Conservation (phyloP, 2,113 vertebrate genomes). For the Thryonomys swinderianus region DNA sequence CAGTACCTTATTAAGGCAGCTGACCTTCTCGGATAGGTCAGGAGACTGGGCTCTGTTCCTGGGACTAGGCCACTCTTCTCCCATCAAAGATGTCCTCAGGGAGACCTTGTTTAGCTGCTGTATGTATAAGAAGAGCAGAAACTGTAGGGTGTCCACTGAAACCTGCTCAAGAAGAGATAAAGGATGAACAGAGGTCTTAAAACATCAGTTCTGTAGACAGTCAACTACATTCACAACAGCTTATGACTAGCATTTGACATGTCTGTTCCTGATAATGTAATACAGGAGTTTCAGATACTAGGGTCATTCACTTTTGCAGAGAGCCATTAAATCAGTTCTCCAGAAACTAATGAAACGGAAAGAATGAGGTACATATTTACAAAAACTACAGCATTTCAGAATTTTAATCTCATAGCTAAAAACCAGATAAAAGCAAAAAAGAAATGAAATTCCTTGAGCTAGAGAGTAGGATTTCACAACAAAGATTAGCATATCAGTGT, state of each 20-base stretch:
- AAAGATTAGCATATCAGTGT: not conserved
- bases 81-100: conserved; percentile 93
- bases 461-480: not conserved
- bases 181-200: conserved; percentile 19
- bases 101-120: conserved; percentile 96
- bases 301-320: not conserved
- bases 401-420: conserved; percentile 23
- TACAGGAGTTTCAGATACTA: not conserved
- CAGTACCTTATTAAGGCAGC: conserved; percentile 92
- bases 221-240: conserved; percentile 1
- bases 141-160: conserved; percentile 95
- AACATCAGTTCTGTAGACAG: not conserved
- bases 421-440: not conserved
- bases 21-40: conserved; percentile 88
- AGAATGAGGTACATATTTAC: conserved; percentile 4
- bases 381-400: conserved; percentile 35
- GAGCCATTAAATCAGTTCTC: not conserved
- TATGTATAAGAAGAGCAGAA: conserved; percentile 96
- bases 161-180: conserved; percentile 85
- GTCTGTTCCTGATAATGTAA: not conserved
- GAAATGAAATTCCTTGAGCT: not conserved
- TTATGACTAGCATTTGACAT: not conserved
- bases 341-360: conserved; percentile 23
- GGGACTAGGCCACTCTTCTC: conserved; percentile 96
- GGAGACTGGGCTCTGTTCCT: conserved; percentile 87